Conservation (phyloP, 1,140 invertebrate species). For the Apocrypta bakeri region DNA sequence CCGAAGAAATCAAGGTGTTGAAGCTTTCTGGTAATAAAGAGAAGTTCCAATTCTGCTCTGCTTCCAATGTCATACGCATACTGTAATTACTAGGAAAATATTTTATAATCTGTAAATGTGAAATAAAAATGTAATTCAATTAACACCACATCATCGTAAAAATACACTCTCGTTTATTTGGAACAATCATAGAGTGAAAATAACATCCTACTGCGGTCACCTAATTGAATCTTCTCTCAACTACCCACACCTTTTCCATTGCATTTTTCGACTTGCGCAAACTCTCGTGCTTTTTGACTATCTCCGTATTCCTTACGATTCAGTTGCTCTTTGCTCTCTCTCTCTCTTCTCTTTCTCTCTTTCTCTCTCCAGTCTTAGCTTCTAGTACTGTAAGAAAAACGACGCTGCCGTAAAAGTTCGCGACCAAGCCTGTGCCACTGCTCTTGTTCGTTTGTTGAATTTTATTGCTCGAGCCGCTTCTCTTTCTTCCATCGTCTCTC, state of each 20-base stretch:
- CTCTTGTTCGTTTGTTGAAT: slow-evolving; percentile 12
- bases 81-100: no score
- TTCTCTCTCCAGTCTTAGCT: no score
- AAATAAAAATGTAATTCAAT: no score
- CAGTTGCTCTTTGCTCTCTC: neutral
- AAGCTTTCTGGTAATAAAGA: no score
- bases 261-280: neutral
- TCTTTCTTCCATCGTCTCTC: neutral
- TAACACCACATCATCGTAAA: no score
- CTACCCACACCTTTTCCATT: neutral
- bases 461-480: slow-evolving; percentile 17
- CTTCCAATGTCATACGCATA: no score
- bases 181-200: neutral
- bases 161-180: no score
- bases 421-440: neutral
- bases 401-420: slow-evolving; percentile 19
- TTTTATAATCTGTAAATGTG: no score
- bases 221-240: neutral
- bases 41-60: no score
- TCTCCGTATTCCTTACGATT: neutral
- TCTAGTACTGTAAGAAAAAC: neutral
- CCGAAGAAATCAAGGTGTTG: no score
- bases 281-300: neutral
- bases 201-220: neutral
- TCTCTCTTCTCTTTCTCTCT: neutral